A percentile compares a stretch with the other conserved stretches of the same genome.
Evolutionary conservation across 2,888 invertebrate genomes (phyloP).

Genomic region (Nomada ferruginata): DNA sequence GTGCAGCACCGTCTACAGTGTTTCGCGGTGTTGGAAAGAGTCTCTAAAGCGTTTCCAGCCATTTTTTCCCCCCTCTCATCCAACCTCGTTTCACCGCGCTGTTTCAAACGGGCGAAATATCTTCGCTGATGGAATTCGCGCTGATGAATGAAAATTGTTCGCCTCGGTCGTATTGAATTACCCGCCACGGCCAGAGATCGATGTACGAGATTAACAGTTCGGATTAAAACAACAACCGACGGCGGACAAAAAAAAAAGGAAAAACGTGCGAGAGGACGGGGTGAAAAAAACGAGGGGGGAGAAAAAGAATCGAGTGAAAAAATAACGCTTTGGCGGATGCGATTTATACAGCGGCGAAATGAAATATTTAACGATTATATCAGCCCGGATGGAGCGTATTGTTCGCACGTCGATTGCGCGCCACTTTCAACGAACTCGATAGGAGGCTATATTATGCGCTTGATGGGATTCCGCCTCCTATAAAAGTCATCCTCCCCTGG

Average conservation of each 20-base stretch:
- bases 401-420: conserved; percentile 54
- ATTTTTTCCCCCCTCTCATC: conserved; percentile 5
- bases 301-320: not conserved
- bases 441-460: conserved; percentile 55
- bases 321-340: conserved; percentile 40
- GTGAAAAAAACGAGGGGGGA: not conserved
- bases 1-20: not conserved
- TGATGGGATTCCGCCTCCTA: conserved; percentile 58
- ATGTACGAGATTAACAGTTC: conserved; percentile 47
- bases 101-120: conserved; percentile 30
- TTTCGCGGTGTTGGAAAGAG: not conserved
- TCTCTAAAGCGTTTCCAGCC: conserved; percentile 7
- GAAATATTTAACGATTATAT: conserved; percentile 60
- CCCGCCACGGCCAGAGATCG: conserved; percentile 33
- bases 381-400: conserved; percentile 32
- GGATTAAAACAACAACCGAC: conserved; percentile 39
- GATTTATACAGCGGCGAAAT: conserved; percentile 54
- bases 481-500: conserved; percentile 50
- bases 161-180: conserved; percentile 50
- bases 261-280: not conserved
- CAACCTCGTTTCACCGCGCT: conserved; percentile 3
- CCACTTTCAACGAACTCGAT: conserved; percentile 42
- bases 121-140: conserved; percentile 43
- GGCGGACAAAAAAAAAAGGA: not conserved
- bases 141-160: conserved; percentile 55